A percentile compares a stretch with the other conserved stretches of the same genome.
Evolutionary conservation across 2,888 invertebrate genomes (phyloP).

Genomic region (Azorinus chamasolen): DNA sequence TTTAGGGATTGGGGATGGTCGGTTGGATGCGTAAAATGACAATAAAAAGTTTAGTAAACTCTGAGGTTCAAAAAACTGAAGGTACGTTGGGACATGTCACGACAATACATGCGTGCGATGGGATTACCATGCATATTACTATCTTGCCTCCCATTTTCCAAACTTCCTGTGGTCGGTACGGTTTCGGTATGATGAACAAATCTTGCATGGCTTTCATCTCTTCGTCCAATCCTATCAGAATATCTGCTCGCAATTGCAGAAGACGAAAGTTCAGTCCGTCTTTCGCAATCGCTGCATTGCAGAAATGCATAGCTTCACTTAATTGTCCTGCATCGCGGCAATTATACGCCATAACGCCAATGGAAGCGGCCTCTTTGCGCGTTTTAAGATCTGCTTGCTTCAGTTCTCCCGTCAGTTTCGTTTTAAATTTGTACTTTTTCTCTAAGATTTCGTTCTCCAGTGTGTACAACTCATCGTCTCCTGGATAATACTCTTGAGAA

Average conservation of each 20-base stretch:
- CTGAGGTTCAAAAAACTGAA: too few species aligned
- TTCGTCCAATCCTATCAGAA: constrained; percentile 67
- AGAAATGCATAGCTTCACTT: constrained; percentile 64
- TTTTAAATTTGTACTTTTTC: constrained; percentile 73
- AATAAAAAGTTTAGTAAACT: too few species aligned
- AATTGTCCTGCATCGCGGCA: constrained; percentile 59
- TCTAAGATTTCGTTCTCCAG: constrained; percentile 76
- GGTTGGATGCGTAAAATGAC: too few species aligned
- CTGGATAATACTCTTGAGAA: constrained; percentile 78
- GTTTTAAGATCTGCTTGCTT: constrained; percentile 28
- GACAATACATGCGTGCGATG: too few species aligned
- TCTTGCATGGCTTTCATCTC: constrained; percentile 71
- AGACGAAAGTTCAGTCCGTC: constrained; percentile 70
- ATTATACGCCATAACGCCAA: constrained; percentile 69
- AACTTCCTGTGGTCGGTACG: constrained; percentile 70
- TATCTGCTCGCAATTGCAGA: constrained; percentile 72
- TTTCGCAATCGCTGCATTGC: constrained; percentile 54
- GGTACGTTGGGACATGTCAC: too few species aligned
- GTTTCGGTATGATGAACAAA: constrained; percentile 75
- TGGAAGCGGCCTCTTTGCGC: constrained; percentile 64
- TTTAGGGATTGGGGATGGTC: too few species aligned
- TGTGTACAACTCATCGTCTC: constrained; percentile 75
- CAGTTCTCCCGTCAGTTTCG: constrained; percentile 19
- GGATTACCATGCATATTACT: too few species aligned
- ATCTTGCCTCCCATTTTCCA: constrained; percentile 82